Evolutionary conservation across 2,888 invertebrate genomes (phyloP).

Genomic region (Palloptera scutellata): DNA sequence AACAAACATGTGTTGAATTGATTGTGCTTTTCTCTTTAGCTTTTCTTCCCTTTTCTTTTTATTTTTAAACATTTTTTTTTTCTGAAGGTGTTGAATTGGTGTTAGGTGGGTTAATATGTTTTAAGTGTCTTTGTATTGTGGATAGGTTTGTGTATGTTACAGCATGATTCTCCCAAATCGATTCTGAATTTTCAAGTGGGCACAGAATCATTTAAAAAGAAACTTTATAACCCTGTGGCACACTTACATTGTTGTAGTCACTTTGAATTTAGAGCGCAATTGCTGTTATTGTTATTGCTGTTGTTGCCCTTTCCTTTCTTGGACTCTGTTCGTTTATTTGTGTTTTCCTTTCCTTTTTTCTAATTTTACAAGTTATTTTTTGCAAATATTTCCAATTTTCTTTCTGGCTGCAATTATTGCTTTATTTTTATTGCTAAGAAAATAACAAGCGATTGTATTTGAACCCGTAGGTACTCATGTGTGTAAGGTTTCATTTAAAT

Average conservation of each 20-base stretch:
- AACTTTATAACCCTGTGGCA: slow-evolving; percentile 24
- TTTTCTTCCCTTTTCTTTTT: slow-evolving; percentile 31
- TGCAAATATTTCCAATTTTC: too few species aligned
- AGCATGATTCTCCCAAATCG: background rate
- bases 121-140: background rate
- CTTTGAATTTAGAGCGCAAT: background rate
- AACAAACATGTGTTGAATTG: too few species aligned
- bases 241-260: slow-evolving; percentile 21
- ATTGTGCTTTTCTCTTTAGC: background rate
- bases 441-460: too few species aligned
- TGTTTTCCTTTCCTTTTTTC: too few species aligned
- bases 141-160: slow-evolving; percentile 33
- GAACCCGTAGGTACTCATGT: too few species aligned
- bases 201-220: slow-evolving; percentile 19
- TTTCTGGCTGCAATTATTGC: too few species aligned
- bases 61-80: slow-evolving; percentile 33
- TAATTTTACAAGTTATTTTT: too few species aligned
- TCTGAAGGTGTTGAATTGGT: background rate
- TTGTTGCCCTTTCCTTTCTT: too few species aligned
- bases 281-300: too few species aligned
- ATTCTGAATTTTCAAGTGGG: slow-evolving; percentile 14
- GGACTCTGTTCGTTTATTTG: too few species aligned
- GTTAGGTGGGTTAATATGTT: background rate
- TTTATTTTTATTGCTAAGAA: too few species aligned
- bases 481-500: too few species aligned